Conservation (phyloP, 2,888 invertebrate species). For the Cryptocephalus moraei region DNA sequence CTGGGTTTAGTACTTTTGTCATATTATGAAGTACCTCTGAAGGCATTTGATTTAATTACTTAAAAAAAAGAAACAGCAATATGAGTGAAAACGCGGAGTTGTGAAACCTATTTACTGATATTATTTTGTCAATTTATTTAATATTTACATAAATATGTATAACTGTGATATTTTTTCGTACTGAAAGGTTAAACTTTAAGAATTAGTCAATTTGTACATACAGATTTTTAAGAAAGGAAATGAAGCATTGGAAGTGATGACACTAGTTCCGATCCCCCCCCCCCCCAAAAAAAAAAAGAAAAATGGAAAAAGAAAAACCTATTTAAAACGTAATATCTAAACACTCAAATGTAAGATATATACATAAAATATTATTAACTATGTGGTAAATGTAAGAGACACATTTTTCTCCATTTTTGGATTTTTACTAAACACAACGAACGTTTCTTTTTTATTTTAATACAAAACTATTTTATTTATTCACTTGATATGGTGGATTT, state of each 20-base stretch:
- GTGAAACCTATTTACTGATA: too few relatives aligned
- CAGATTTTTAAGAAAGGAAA: constrained; percentile 11
- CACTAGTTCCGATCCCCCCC: constrained; percentile 6
- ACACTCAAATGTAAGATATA: constrained; percentile 13
- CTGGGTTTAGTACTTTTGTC: too few relatives aligned
- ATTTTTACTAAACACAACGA: constrained; percentile 23
- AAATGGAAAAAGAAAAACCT: constrained; percentile 4
- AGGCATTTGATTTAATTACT: too few relatives aligned
- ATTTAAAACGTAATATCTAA: constrained; percentile 3
- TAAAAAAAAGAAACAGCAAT: too few relatives aligned
- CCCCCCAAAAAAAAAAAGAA: constrained; percentile 1
- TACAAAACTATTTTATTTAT: constrained; percentile 3
- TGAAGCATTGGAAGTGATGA: constrained; percentile 7
- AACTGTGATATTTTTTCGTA: constrained; percentile 39
- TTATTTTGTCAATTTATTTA: neutral
- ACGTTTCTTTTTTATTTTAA: constrained; percentile 16
- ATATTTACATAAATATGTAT: constrained; percentile 24
- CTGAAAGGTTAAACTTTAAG: constrained; percentile 30
- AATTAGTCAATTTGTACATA: constrained; percentile 36
- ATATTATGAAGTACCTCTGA: too few relatives aligned
- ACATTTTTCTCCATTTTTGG: constrained; percentile 12
- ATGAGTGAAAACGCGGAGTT: too few relatives aligned
- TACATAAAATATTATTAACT: constrained; percentile 11
- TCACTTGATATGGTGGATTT: constrained; percentile 18
- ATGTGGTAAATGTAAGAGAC: constrained; percentile 17